These are phyloP conservation scores for Gnathonemus echidnorhynchus DNA, from an alignment of 2,113 vertebrate species.

Conservation along the genomic window DNA sequence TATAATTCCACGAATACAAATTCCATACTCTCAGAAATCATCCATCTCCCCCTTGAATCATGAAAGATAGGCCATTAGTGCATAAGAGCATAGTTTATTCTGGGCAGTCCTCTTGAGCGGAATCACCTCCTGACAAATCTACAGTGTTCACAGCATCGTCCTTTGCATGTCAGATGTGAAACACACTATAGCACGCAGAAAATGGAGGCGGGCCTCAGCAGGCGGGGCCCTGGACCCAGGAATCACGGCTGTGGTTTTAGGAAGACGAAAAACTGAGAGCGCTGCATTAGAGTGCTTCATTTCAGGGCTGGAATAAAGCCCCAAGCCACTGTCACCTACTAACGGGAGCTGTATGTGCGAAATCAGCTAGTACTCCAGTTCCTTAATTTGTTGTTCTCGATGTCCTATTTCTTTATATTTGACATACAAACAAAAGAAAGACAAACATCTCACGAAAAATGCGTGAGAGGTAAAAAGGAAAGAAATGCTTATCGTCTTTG, in stretches of 20 bases:
- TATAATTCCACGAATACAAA: constrained; percentile 12
- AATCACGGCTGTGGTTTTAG: no score
- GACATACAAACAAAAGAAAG: constrained; percentile 18
- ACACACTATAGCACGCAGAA: background rate
- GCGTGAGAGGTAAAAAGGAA: constrained; percentile 24
- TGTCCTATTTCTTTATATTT: constrained; percentile 34
- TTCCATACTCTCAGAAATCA: background rate
- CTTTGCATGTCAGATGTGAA: background rate
- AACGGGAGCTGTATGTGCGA: constrained; percentile 11
- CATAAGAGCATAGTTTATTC: constrained; percentile 7
- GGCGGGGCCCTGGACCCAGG: background rate
- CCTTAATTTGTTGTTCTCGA: constrained; percentile 7
- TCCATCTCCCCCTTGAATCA: background rate
- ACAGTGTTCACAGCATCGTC: background rate
- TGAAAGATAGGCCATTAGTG: background rate
- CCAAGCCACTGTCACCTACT: background rate
- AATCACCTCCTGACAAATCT: background rate
- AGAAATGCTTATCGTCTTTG: constrained; percentile 29
- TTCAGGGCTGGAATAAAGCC: background rate
- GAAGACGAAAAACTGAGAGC: background rate
- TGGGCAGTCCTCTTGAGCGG: constrained; percentile 1
- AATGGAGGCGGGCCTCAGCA: background rate
- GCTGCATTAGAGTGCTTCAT: background rate
- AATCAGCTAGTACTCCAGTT: constrained; percentile 17
- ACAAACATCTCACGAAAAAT: constrained; percentile 22